Percentiles rank a stretch among this genome's conserved stretches.
phyloP scores from a whole-genome alignment of 2,113 vertebrate genomes.

The Carollia perspicillata region DNA sequence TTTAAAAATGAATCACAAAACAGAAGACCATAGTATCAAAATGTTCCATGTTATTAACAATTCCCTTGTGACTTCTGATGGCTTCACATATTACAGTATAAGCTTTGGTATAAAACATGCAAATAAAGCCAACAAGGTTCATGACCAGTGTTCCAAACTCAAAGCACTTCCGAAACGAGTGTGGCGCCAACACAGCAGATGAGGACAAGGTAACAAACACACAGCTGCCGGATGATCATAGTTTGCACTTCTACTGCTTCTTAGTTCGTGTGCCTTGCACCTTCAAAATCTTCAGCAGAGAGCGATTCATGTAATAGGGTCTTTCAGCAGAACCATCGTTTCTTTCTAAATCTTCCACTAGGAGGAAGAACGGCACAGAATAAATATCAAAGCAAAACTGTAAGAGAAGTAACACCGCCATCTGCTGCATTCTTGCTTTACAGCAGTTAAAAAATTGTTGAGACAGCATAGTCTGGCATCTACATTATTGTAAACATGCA shows the following conservation, averaged over 20 bases:
- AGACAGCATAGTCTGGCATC: not conserved
- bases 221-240: not conserved
- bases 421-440: slow-evolving; percentile 18
- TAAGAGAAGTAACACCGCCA: slow-evolving; percentile 60
- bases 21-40: slow-evolving; percentile 67
- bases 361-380: slow-evolving; percentile 78
- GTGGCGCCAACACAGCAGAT: not conserved
- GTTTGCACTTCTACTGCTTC: slow-evolving; percentile 43
- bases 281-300: slow-evolving; percentile 76
- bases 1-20: slow-evolving; percentile 60
- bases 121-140: slow-evolving; percentile 71
- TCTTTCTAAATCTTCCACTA: slow-evolving; percentile 86
- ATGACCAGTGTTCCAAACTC: not conserved
- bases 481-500: slow-evolving; percentile 1
- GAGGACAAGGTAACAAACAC: slow-evolving; percentile 15
- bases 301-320: slow-evolving; percentile 79
- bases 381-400: slow-evolving; percentile 53
- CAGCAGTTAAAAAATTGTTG: not conserved
- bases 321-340: slow-evolving; percentile 79
- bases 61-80: slow-evolving; percentile 74
- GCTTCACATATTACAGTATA: slow-evolving; percentile 74
- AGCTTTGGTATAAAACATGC: slow-evolving; percentile 84
- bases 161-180: not conserved
- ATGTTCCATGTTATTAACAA: slow-evolving; percentile 58
- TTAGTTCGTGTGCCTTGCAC: slow-evolving; percentile 64